Percentiles rank a stretch among this genome's conserved stretches.
phyloP scores from a whole-genome alignment of 2,888 invertebrate species.

The Caenorhabditis panamensis region DNA sequence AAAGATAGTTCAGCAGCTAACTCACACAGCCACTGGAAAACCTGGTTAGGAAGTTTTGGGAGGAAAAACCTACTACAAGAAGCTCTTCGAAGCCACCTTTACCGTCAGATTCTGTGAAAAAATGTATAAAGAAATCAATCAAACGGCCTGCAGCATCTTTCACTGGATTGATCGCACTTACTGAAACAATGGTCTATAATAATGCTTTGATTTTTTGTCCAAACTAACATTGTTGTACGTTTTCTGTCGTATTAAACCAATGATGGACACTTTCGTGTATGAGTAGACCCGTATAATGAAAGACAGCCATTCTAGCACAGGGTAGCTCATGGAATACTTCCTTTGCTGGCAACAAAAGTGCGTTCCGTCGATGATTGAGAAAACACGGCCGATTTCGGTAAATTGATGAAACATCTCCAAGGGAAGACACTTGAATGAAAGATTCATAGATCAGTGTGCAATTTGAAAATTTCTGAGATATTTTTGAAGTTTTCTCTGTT shows the following conservation, averaged over 20 bases:
- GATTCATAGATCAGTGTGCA: slow-evolving; percentile 6
- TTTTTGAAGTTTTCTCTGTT: not conserved
- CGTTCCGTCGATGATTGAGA: not conserved
- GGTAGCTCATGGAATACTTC: slow-evolving; percentile 36
- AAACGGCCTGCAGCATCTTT: slow-evolving; percentile 29
- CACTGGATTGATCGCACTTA: slow-evolving; percentile 20
- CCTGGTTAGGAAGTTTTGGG: not conserved
- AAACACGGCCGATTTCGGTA: slow-evolving; percentile 47
- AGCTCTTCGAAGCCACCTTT: slow-evolving; percentile 23
- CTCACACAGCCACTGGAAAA: slow-evolving; percentile 66
- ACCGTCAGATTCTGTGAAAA: slow-evolving; percentile 10
- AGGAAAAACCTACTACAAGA: not conserved
- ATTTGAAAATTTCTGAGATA: not conserved
- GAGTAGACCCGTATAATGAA: slow-evolving; percentile 60
- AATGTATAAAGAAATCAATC: slow-evolving; percentile 26
- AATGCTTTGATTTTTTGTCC: not conserved
- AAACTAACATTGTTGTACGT: slow-evolving; percentile 43
- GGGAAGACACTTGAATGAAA: slow-evolving; percentile 16
- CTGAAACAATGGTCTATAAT: slow-evolving; percentile 30
- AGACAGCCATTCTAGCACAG: slow-evolving; percentile 53
- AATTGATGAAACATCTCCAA: slow-evolving; percentile 47
- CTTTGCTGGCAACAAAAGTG: slow-evolving; percentile 1
- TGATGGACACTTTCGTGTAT: slow-evolving; percentile 68
- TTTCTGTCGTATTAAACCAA: slow-evolving; percentile 62
- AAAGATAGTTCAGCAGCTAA: slow-evolving; percentile 58